Conservation (phyloP, 2,797 vertebrate genomes). For the Gambelia wislizenii region DNA sequence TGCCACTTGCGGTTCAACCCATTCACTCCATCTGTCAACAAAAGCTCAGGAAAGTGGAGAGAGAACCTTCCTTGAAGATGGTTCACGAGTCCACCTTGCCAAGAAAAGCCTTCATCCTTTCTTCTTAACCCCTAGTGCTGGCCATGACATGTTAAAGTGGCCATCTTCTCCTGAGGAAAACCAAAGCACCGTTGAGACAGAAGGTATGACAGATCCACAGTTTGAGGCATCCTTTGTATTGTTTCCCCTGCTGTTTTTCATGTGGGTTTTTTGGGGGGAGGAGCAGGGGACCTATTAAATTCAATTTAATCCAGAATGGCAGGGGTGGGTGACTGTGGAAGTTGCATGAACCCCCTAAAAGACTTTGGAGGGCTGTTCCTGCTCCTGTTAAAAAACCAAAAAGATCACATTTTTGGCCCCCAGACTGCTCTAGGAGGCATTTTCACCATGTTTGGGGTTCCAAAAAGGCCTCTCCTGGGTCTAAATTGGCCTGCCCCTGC, state of each 20-base stretch:
- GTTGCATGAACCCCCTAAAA: no score
- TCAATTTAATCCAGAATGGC: background rate
- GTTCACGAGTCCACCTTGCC: background rate
- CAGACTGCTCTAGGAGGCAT: no score
- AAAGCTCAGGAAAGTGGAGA: background rate
- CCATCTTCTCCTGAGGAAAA: fast-evolving
- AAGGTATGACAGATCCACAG: background rate
- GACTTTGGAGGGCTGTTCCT: no score
- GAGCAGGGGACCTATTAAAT: background rate
- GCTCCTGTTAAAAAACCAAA: no score
- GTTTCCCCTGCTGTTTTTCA: background rate
- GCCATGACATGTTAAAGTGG: fast-evolving
- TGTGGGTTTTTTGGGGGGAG: no score
- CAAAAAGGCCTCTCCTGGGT: no score
- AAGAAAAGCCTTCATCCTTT: background rate
- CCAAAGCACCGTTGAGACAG: fast-evolving
- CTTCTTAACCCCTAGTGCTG: background rate
- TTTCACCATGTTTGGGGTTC: no score
- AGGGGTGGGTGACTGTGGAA: no score
- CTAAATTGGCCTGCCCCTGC: no score
- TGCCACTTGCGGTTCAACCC: background rate
- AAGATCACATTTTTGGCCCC: no score
- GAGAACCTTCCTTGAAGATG: background rate
- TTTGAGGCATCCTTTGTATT: slow-evolving; percentile 51
- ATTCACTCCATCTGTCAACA: fast-evolving